phyloP scores from a whole-genome alignment of 2,113 vertebrate genomes.

The Nansenia antarctica region DNA sequence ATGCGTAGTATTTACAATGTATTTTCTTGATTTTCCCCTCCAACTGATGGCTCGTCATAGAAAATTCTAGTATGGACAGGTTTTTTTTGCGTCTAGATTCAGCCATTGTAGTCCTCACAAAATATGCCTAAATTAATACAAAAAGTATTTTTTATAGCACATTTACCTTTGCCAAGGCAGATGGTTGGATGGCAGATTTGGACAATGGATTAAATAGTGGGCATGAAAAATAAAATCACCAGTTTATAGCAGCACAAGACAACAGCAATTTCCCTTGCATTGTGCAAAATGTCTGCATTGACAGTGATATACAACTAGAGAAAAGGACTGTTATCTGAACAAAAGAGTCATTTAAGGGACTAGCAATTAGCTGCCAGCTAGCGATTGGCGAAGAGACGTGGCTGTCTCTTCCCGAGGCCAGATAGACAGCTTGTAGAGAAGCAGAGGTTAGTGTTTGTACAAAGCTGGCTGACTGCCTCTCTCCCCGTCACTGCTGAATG shows the following conservation, averaged over 20 bases:
- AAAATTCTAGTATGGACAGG: too few species aligned
- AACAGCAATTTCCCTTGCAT: conserved; percentile 6
- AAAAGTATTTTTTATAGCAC: not conserved
- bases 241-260: not conserved
- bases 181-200: not conserved
- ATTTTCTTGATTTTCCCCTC: too few species aligned
- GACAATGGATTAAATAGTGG: conserved; percentile 1
- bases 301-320: conserved; percentile 23
- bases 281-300: conserved; percentile 19
- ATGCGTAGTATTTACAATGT: too few species aligned
- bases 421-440: too few species aligned
- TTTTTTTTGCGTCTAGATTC: too few species aligned
- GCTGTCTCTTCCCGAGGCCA: too few species aligned
- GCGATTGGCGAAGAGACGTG: too few species aligned
- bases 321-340: conserved; percentile 17
- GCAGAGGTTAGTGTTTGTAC: conserved; percentile 26
- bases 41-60: too few species aligned
- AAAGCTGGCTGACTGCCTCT: conserved; percentile 43
- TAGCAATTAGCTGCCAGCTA: conserved; percentile 29
- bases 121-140: too few species aligned
- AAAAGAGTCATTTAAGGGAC: conserved; percentile 24
- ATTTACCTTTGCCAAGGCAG: conserved; percentile 14
- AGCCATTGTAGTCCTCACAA: too few species aligned
- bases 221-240: conserved; percentile 8
- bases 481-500: conserved; percentile 35